These are phyloP conservation scores for Macrobrachium rosenbergii DNA, from an alignment of 1,140 invertebrate genomes.

Conservation along the genomic window DNA sequence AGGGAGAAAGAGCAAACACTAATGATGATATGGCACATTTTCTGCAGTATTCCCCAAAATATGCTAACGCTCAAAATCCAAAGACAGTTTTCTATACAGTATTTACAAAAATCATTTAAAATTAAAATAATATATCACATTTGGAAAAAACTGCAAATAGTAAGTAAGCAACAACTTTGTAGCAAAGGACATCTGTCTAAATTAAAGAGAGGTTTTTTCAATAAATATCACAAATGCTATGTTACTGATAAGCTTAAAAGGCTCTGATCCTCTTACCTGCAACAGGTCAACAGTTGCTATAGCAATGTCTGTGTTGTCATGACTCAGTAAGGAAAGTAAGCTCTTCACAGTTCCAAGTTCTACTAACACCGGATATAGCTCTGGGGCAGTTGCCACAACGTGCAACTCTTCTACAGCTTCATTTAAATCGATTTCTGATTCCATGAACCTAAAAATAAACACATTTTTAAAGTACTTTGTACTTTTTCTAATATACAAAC, in stretches of 20 bases:
- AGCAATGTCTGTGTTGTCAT: slow-evolving; percentile 96
- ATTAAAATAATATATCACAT: too few relatives aligned
- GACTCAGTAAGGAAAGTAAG: slow-evolving; percentile 91
- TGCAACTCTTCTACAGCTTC: slow-evolving; percentile 92
- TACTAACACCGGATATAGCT: slow-evolving; percentile 93
- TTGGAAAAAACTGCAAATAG: too few relatives aligned
- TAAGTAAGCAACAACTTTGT: too few relatives aligned
- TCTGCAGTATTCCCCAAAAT: too few relatives aligned
- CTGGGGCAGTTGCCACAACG: slow-evolving; percentile 93
- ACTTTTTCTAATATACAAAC: background rate
- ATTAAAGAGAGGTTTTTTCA: too few relatives aligned
- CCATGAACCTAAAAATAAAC: slow-evolving; percentile 87
- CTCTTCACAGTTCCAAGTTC: slow-evolving; percentile 90
- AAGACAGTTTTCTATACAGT: too few relatives aligned
- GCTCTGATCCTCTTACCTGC: slow-evolving; percentile 71
- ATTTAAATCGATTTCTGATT: slow-evolving; percentile 96
- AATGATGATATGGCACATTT: too few relatives aligned
- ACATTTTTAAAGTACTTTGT: slow-evolving; percentile 6
- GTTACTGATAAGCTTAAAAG: slow-evolving; percentile 19
- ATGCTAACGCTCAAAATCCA: too few relatives aligned
- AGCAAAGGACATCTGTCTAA: too few relatives aligned
- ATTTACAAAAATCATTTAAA: too few relatives aligned
- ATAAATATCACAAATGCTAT: background rate
- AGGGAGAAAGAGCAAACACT: too few relatives aligned
- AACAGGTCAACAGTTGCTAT: slow-evolving; percentile 85